These are phyloP conservation scores for Puma concolor DNA, from an alignment of 2,113 vertebrate genomes.

Conservation along the genomic window DNA sequence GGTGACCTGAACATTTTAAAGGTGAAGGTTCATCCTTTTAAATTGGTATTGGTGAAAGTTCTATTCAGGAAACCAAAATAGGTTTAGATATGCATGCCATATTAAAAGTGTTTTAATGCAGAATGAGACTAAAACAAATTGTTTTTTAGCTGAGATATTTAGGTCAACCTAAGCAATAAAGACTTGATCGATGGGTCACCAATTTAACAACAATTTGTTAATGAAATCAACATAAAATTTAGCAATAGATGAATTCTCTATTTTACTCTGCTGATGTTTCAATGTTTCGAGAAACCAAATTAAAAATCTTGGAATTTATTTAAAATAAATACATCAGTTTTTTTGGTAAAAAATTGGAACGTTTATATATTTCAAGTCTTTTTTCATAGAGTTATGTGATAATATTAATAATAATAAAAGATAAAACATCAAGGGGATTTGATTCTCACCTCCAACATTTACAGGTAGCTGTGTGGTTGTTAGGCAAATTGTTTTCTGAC, in stretches of 20 bases:
- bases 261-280: neutral
- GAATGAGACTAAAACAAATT: neutral
- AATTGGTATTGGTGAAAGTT: slow-evolving; percentile 31
- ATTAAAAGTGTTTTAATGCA: slow-evolving; percentile 35
- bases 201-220: neutral
- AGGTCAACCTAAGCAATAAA: neutral
- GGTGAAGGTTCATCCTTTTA: neutral
- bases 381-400: neutral
- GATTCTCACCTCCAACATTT: neutral
- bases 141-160: neutral
- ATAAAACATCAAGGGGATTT: neutral
- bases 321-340: neutral
- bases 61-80: neutral
- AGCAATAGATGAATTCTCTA: neutral
- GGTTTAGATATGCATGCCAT: neutral
- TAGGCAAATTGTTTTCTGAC: neutral
- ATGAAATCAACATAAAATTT: neutral
- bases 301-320: neutral
- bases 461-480: neutral
- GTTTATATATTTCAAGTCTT: neutral
- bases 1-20: slow-evolving; percentile 36
- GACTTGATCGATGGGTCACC: neutral
- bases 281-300: neutral
- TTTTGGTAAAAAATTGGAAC: neutral
- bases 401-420: neutral